Evolutionary conservation across 2,888 invertebrate genomes (phyloP), one percentile per base, ranked within the genome.

Genomic region (Mesorhabditis spiculigera): DNA sequence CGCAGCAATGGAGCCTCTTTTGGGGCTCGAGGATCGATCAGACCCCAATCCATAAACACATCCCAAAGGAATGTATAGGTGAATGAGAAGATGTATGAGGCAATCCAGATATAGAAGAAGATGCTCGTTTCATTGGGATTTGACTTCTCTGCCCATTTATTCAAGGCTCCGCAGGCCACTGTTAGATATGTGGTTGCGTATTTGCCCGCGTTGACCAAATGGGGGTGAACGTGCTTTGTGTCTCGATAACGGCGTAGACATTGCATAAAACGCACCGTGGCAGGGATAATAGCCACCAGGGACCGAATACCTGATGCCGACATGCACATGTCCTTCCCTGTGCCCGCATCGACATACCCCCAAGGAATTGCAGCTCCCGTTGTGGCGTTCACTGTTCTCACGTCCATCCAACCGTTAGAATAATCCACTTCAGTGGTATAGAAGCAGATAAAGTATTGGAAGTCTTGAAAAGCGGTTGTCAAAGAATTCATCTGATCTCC

Each of bases 31-130:
- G 91, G 91, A 86, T 95, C 95, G 84, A 85, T 81, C 62, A 85
- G 71, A 67, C 84, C 84, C 98, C 98, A 98, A 89, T 98, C 98
- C 93, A 98, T 94, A 88, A 93, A 94, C 50, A 97, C 92, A 87
- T 98, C 97, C 97, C 98, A 98, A 3, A 93, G 92, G 87, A 95
- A 94, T 0, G 96, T 93, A 87, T 98, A 98, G 72, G 93, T 90
- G 0, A 97, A 95, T 44, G 75, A 73, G 4, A 94, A 87, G 45
- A 95, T 87, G 16, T 88, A 87, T 5, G 80, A 92, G 4, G 90
- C 89, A 72, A 98, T 91, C 95, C 95, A 96, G 65, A 93, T 88
- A 71, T 85, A 85, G 76, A 85, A 86, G 73, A 84, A 86, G 45
- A 80, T 71, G 2, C 67, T 75, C 8, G 79, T 81, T 5, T 78